Percentiles rank a stretch among this genome's conserved stretches.
phyloP scores from a whole-genome alignment of 2,888 invertebrate species.

The Ferrisia virgata region DNA sequence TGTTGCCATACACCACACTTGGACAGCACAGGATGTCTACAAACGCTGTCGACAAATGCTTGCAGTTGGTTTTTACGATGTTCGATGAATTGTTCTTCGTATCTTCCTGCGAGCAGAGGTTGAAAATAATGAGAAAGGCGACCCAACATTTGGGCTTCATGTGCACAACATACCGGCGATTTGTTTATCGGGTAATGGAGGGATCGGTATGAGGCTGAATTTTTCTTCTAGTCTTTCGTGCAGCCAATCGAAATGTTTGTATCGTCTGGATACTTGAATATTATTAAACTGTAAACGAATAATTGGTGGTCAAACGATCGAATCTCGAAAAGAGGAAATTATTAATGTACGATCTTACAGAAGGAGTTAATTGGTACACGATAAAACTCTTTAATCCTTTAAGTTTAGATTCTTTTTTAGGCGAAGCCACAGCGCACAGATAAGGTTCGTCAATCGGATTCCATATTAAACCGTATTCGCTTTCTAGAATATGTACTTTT shows the following conservation, averaged over 20 bases:
- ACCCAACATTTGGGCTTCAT: not conserved
- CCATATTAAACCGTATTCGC: conserved; percentile 64
- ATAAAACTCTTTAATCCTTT: conserved; percentile 97
- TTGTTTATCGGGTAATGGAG: conserved; percentile 96
- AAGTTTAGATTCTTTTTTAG: conserved; percentile 95
- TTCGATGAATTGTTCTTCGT: conserved; percentile 95
- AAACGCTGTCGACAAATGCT: conserved; percentile 94
- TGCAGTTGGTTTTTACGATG: conserved; percentile 90
- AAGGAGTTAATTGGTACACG: conserved; percentile 92
- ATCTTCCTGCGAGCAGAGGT: conserved; percentile 65
- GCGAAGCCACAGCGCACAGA: conserved; percentile 84
- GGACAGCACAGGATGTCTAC: conserved; percentile 91
- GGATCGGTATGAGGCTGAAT: conserved; percentile 90
- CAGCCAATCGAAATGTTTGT: conserved; percentile 99
- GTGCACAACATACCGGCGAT: conserved; percentile 66
- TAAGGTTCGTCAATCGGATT: conserved; percentile 70
- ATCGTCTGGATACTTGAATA: conserved; percentile 88
- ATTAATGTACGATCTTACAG: conserved; percentile 55
- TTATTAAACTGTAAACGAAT: conserved; percentile 68
- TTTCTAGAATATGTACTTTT: conserved; percentile 70
- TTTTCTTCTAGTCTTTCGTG: conserved; percentile 91
- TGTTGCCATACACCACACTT: conserved; percentile 92
- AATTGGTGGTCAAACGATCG: not conserved
- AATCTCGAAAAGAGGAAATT: conserved; percentile 10
- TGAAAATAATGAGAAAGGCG: not conserved